phyloP scores from a whole-genome alignment of 1,140 invertebrate genomes.

The Drosophila busckii region DNA sequence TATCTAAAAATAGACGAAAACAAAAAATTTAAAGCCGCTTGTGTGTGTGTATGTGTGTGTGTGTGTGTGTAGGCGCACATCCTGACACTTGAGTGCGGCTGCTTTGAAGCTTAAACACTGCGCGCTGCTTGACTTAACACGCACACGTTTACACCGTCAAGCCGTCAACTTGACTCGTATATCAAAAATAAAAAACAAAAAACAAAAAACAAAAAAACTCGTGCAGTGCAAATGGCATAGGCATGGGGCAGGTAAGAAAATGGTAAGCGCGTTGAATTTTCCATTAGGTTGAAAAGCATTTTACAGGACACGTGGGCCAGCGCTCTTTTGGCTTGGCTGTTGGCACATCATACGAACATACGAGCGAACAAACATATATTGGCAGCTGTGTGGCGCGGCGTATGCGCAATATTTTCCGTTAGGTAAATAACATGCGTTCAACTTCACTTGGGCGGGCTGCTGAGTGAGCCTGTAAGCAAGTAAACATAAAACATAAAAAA shows the following conservation, averaged over 20 bases:
- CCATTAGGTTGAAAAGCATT: constrained; percentile 69
- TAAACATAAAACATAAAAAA: constrained; percentile 29
- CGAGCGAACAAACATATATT: no score
- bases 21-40: neutral
- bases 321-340: constrained; percentile 7
- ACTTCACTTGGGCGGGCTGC: constrained; percentile 19
- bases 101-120: constrained; percentile 41
- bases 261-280: constrained; percentile 55
- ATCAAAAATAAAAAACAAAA: constrained; percentile 29
- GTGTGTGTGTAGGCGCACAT: constrained; percentile 11
- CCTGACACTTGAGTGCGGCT: constrained; percentile 21
- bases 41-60: neutral
- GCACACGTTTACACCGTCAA: constrained; percentile 6
- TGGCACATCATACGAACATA: constrained; percentile 33
- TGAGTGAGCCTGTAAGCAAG: constrained; percentile 13
- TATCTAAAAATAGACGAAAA: constrained; percentile 3
- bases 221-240: no score
- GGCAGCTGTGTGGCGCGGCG: constrained; percentile 35
- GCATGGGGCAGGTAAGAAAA: no score
- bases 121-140: constrained; percentile 31
- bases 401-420: constrained; percentile 46
- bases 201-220: neutral
- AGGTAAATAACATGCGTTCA: constrained; percentile 44
- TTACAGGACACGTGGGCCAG: constrained; percentile 54
- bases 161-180: constrained; percentile 20